Percentiles rank a stretch among this genome's conserved stretches.
Evolutionary conservation across 2,888 invertebrate species (phyloP).

Genomic region (Minunthozetes semirufus): DNA sequence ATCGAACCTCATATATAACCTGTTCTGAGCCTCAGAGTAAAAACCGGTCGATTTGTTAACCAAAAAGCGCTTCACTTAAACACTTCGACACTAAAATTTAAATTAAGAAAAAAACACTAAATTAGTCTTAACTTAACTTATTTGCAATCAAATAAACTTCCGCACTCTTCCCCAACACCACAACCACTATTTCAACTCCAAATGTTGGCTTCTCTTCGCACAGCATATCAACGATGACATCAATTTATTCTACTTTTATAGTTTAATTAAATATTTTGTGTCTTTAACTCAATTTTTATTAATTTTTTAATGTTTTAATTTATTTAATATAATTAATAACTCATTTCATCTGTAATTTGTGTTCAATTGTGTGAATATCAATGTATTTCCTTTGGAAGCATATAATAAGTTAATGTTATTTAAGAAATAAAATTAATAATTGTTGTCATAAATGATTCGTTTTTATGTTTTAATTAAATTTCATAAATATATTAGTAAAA

Average conservation of each 20-base stretch:
- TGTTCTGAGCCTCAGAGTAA: too few relatives aligned
- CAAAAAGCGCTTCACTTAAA: not conserved
- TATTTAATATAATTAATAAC: not conserved
- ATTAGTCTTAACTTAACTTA: not conserved
- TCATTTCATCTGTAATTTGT: too few relatives aligned
- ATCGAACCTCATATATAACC: not conserved
- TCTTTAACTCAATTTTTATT: not conserved
- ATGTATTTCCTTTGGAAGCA: too few relatives aligned
- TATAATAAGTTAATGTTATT: too few relatives aligned
- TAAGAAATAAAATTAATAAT: too few relatives aligned
- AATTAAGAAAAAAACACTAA: slow-evolving; percentile 5
- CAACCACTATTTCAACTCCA: not conserved
- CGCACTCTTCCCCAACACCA: slow-evolving; percentile 2
- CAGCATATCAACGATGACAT: not conserved
- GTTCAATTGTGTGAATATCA: too few relatives aligned
- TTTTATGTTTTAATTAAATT: too few relatives aligned
- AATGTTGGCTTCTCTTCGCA: not conserved
- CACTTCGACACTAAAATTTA: slow-evolving; percentile 1
- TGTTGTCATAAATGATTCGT: too few relatives aligned
- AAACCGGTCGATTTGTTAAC: not conserved
- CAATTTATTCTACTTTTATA: not conserved
- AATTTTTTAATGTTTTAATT: not conserved
- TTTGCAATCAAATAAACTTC: not conserved
- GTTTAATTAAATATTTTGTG: not conserved
- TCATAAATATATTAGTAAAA: too few relatives aligned